Evolutionary conservation across 2,113 vertebrate species (phyloP).

Genomic region (Pleuronectes platessa): DNA sequence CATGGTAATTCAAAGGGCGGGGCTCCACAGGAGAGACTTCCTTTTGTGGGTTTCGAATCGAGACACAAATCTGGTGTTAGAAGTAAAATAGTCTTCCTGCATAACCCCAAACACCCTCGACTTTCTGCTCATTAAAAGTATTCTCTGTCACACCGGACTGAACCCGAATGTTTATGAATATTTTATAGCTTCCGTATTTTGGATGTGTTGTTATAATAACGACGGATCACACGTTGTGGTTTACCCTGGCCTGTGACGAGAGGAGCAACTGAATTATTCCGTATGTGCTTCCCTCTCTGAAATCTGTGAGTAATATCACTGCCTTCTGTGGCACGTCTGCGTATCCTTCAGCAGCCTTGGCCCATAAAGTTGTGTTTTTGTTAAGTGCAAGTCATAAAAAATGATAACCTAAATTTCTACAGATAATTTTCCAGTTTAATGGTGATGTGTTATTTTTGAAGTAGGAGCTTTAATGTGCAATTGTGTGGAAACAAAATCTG

Average conservation of each 20-base stretch:
- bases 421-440: constrained; percentile 2
- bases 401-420: constrained; percentile 9
- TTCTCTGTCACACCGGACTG: neutral
- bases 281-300: neutral
- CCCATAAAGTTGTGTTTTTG: constrained; percentile 14
- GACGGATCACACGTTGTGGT: constrained; percentile 13
- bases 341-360: neutral
- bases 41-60: neutral
- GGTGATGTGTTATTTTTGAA: neutral
- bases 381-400: constrained; percentile 7
- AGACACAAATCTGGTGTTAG: constrained; percentile 15
- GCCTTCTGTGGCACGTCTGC: neutral
- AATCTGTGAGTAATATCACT: constrained; percentile 13
- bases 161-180: constrained; percentile 22
- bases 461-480: constrained; percentile 19
- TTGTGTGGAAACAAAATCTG: constrained; percentile 19
- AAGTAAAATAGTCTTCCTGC: constrained; percentile 6
- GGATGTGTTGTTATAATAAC: constrained; percentile 31
- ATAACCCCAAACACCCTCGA: neutral
- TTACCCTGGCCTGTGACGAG: neutral
- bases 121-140: constrained; percentile 26
- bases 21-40: constrained; percentile 7
- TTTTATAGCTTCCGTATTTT: constrained; percentile 36
- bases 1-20: constrained; percentile 41
- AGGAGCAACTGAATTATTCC: constrained; percentile 29